phyloP scores from a whole-genome alignment of 2,797 vertebrate species.

The Rousettus madagascariensis region DNA sequence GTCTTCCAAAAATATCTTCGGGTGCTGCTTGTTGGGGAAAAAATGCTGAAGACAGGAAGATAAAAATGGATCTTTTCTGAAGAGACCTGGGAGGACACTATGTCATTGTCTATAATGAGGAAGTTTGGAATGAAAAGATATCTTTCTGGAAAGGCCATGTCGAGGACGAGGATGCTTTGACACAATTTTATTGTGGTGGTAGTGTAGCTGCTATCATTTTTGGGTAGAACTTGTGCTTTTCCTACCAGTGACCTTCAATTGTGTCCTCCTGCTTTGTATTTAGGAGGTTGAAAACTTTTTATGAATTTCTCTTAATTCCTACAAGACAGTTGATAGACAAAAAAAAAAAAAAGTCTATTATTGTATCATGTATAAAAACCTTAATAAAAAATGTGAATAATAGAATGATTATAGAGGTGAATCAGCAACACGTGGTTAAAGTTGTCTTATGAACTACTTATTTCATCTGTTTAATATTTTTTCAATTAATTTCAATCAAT shows the following conservation, averaged over 20 bases:
- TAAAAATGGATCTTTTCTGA: background rate
- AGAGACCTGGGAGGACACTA: too few relatives aligned
- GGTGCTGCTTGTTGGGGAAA: background rate
- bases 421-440: slow-evolving; percentile 63
- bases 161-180: background rate
- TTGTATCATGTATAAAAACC: slow-evolving; percentile 77
- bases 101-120: background rate
- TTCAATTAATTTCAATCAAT: background rate
- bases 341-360: slow-evolving; percentile 73
- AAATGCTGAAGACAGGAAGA: background rate
- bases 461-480: slow-evolving; percentile 73
- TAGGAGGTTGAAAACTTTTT: slow-evolving; percentile 74
- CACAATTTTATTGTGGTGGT: background rate
- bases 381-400: slow-evolving; percentile 79
- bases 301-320: slow-evolving; percentile 71
- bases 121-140: background rate
- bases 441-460: slow-evolving; percentile 75
- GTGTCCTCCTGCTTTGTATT: slow-evolving; percentile 69
- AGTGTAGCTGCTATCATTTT: background rate
- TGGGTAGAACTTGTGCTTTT: slow-evolving; percentile 51
- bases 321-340: slow-evolving; percentile 72
- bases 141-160: background rate
- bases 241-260: slow-evolving; percentile 53
- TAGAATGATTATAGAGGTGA: slow-evolving; percentile 74
- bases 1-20: background rate